Base-by-base conservation (phyloP, 2,888 invertebrate species). In the Trichogramma dendrolimi region DNA sequence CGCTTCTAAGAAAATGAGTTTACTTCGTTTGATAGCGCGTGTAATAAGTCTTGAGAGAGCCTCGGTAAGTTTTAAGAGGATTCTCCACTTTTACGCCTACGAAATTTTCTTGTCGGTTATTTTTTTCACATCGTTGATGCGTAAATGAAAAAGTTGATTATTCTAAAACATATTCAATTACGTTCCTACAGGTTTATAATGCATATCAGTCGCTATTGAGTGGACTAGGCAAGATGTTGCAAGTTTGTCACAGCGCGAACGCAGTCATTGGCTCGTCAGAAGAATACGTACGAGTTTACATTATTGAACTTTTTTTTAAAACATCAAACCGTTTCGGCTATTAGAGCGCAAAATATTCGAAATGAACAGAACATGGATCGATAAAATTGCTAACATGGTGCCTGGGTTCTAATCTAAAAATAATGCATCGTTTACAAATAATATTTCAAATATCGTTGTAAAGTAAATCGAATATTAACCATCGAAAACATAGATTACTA, bases 151-250 rank as follows among this genome's bases (percentile, higher is more conserved):
- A n/a, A 48, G 14, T 7, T n/a, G 4, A 11, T 27, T 27, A 2
- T 27, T 8, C 6, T 42, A 48, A 50, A 27, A 51, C 51, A 56
- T 53, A 47, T 44, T 54, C 14, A 55, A 58, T 66, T 60, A 60
- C 62, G 46, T 64, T 62, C 73, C 72, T 73, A 73, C 82, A 86
- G 86, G 86, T 87, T 67, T 86, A 86, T 81, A 85, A 86, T 80
- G 83, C 86, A 67, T 86, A 87, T 79, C 86, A 86, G 78, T 81
- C 84, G 65, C 81, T 86, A 70, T 82, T 86, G 77, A 86, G 85
- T 73, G 86, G 86, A 71, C 81, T 87, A 75, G 86, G 86, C 75
- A 81, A 84, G 75, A 85, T 86, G 84, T 82, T 86, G 72, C 85
- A 86, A 82, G 85, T 86, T 78, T 86, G 86, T 81, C 85, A 86